These are phyloP conservation scores for Tuberolachnus salignus DNA, from an alignment of 2,888 invertebrate genomes.

Conservation along the genomic window DNA sequence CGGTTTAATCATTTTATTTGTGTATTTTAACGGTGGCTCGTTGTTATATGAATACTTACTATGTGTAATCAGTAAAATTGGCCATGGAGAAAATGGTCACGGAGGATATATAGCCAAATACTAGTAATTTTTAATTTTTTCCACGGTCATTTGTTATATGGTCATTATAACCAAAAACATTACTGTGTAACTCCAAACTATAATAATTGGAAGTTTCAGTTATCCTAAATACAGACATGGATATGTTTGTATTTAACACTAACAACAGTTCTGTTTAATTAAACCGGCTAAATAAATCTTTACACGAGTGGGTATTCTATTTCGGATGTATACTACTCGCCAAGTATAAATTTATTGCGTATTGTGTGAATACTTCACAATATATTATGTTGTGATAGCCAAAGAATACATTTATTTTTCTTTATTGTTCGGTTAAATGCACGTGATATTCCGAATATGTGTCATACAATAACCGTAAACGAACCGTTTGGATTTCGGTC, in stretches of 20 bases:
- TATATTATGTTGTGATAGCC: neutral
- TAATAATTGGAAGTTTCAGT: neutral
- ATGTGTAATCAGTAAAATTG: neutral
- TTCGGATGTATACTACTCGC: neutral
- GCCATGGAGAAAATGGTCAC: too few species aligned
- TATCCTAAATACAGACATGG: neutral
- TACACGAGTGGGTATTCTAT: neutral
- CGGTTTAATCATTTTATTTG: too few species aligned
- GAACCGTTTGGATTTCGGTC: neutral
- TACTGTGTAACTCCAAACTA: too few species aligned
- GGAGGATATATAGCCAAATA: too few species aligned
- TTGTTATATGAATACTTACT: too few species aligned
- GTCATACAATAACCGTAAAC: neutral
- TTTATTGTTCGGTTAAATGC: constrained; percentile 16
- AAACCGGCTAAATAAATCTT: neutral
- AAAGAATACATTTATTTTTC: constrained; percentile 2
- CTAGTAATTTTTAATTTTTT: too few species aligned
- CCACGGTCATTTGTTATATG: too few species aligned
- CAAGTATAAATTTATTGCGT: constrained; percentile 10
- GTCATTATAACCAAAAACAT: too few species aligned
- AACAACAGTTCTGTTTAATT: constrained; percentile 3
- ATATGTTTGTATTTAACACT: neutral
- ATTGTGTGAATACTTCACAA: neutral
- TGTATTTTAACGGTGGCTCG: too few species aligned
- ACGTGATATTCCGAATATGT: neutral